Percentiles rank a stretch among this genome's conserved stretches.
phyloP scores from a whole-genome alignment of 2,113 vertebrate genomes.

The Mesocricetus auratus region DNA sequence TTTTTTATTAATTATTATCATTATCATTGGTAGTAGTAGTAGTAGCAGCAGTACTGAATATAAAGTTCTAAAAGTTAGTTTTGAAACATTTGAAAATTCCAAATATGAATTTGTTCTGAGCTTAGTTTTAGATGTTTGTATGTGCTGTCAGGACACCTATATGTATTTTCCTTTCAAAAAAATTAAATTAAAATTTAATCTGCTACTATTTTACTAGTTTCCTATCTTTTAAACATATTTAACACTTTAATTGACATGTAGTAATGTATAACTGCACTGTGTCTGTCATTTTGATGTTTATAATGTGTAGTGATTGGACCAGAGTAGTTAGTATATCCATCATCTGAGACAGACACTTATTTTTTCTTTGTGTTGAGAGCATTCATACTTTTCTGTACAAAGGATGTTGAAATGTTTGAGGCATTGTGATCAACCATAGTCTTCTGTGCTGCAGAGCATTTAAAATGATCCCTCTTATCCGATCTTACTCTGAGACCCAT shows the following conservation, averaged over 20 bases:
- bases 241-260: neutral
- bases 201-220: neutral
- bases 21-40: neutral
- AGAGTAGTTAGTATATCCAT: neutral
- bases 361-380: neutral
- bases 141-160: neutral
- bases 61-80: neutral
- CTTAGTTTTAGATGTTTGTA: neutral
- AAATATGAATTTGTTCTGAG: neutral
- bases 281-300: neutral
- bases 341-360: neutral
- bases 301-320: neutral
- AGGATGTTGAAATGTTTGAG: neutral
- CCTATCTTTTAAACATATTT: neutral
- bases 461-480: no score
- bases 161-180: neutral
- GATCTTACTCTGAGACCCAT: no score
- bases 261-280: neutral
- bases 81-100: neutral
- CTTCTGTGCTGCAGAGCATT: neutral
- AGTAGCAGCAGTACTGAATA: neutral
- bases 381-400: neutral
- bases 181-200: neutral
- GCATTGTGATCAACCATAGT: neutral
- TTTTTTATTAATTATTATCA: neutral